phyloP scores from a whole-genome alignment of 2,888 invertebrate genomes.

The Anoplius nigerrimus region DNA sequence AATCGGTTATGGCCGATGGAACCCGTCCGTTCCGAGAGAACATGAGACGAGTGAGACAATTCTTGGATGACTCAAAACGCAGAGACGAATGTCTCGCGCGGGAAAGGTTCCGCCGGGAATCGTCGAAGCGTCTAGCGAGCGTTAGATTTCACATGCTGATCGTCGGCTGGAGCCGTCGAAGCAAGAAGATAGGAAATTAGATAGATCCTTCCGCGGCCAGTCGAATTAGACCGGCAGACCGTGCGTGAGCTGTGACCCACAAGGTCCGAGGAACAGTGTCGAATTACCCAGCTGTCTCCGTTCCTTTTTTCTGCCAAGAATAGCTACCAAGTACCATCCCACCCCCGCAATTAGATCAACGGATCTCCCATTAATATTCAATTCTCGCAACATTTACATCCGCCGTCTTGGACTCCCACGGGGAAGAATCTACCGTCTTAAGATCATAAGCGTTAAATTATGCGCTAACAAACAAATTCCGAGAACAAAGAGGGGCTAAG shows the following conservation, averaged over 20 bases:
- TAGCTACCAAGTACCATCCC: not conserved
- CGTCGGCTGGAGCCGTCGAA: slow-evolving; percentile 44
- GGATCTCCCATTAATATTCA: no score
- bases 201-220: slow-evolving; percentile 37
- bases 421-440: not conserved
- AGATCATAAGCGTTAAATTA: not conserved
- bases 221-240: slow-evolving; percentile 50
- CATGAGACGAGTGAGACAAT: slow-evolving; percentile 70
- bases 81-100: slow-evolving; percentile 30
- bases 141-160: slow-evolving; percentile 69
- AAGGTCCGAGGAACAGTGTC: slow-evolving; percentile 10
- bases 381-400: no score
- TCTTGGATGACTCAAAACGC: slow-evolving; percentile 64
- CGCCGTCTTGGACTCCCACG: no score
- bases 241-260: slow-evolving; percentile 45
- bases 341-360: no score
- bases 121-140: slow-evolving; percentile 54
- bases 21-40: slow-evolving; percentile 50
- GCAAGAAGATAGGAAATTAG: slow-evolving; percentile 56
- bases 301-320: no score
- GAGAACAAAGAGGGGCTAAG: not conserved
- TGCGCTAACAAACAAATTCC: not conserved
- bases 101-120: slow-evolving; percentile 45
- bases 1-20: no score
- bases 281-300: slow-evolving; percentile 1